phyloP scores from a whole-genome alignment of 2,888 invertebrate species.

The Agonopterix alstromeriana region DNA sequence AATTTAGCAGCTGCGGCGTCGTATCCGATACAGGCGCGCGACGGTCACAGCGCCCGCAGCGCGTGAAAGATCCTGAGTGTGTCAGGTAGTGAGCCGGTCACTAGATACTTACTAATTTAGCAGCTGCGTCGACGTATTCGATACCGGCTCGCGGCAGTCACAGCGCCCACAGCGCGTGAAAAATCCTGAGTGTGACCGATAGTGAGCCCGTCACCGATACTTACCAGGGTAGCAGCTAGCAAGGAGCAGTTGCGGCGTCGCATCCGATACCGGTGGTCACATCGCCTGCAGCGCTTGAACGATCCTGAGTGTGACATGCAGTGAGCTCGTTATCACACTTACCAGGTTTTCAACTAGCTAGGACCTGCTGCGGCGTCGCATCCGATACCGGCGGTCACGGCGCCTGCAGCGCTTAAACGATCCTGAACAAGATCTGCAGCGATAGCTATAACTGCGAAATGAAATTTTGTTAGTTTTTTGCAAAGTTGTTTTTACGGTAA shows the following conservation, averaged over 20 bases:
- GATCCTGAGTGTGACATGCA: conserved; percentile 38
- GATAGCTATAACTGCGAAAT: conserved; percentile 19
- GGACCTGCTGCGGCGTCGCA: no score
- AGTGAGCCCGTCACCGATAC: conserved; percentile 15
- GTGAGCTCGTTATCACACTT: conserved; percentile 9
- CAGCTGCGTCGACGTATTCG: no score
- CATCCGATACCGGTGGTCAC: conserved; percentile 28
- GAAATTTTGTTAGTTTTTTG: background rate
- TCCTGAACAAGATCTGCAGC: conserved; percentile 36
- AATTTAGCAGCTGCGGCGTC: no score
- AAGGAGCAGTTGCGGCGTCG: no score
- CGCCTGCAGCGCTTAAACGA: conserved; percentile 35
- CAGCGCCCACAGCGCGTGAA: conserved; percentile 39
- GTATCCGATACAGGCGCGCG: no score
- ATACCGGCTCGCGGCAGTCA: conserved; percentile 35
- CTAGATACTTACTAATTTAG: no score
- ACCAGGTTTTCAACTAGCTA: no score
- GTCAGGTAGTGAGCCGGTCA: conserved; percentile 25
- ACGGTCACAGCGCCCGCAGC: conserved; percentile 37
- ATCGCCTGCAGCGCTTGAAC: conserved; percentile 36
- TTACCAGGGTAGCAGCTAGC: no score
- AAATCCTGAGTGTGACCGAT: conserved; percentile 35
- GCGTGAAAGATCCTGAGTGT: conserved; percentile 36
- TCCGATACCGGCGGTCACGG: conserved; percentile 30
- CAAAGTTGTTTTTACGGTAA: no score